These are phyloP conservation scores for Leptopilina boulardi DNA, from an alignment of 1,140 invertebrate species.

Conservation along the genomic window DNA sequence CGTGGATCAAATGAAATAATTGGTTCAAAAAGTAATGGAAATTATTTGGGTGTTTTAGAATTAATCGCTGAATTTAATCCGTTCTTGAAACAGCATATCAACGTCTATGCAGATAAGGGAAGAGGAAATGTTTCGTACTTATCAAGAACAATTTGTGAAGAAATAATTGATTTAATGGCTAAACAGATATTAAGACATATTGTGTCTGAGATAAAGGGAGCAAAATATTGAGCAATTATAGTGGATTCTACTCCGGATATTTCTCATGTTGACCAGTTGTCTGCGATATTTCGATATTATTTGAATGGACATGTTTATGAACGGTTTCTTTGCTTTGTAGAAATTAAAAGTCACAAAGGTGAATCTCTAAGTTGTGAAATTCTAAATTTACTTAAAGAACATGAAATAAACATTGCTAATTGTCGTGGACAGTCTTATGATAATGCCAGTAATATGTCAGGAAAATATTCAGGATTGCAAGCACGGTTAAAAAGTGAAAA, in stretches of 20 bases:
- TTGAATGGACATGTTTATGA: too few species aligned
- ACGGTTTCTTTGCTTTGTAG: not conserved
- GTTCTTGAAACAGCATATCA: not conserved
- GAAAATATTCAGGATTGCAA: constrained; percentile 54
- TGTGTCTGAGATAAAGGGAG: not conserved
- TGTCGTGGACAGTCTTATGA: constrained; percentile 62
- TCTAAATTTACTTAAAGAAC: constrained; percentile 30
- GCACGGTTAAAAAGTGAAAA: constrained; percentile 44
- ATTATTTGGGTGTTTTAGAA: constrained; percentile 56
- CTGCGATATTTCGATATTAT: not conserved
- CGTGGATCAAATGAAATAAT: constrained; percentile 51
- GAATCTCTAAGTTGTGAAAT: not conserved
- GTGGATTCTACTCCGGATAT: not conserved
- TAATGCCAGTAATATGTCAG: constrained; percentile 61
- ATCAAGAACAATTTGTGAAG: not conserved
- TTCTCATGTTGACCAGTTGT: not conserved
- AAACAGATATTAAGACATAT: not conserved
- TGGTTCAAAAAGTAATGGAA: constrained; percentile 55
- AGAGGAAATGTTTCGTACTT: not conserved
- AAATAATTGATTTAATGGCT: not conserved
- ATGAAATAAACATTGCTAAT: constrained; percentile 50
- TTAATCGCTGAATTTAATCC: constrained; percentile 9
- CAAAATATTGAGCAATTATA: not conserved
- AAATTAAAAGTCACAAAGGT: not conserved
- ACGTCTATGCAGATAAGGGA: not conserved